Evolutionary conservation across 1,140 invertebrate species (phyloP), one percentile per base, ranked within the genome.

Genomic region (Diorhabda sublineata): DNA sequence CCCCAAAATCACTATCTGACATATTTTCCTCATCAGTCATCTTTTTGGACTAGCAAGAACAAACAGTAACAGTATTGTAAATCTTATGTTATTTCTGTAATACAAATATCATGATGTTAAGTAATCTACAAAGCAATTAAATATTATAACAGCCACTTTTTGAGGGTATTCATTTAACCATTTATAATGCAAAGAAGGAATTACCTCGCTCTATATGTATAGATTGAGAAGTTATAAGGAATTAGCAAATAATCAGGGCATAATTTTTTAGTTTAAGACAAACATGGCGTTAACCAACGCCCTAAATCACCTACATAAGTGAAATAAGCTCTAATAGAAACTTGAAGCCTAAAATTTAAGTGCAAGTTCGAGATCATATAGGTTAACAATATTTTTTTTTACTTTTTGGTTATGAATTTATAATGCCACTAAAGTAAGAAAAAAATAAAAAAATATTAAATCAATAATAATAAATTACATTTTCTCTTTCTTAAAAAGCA

Each of bases 1-100:
- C 92, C 78, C 93, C 91, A 81, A 93, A 93, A 78, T 93, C 91
- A 70, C 90, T 91, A 68, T 88, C 90, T 45, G 90, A 91, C 65
- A 88, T 87, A 68, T 89, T 87, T 78, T 88, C 87, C 65, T 87
- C 85, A 64, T 84, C 83, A 82, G 77, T 77, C 82, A 72, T 62
- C 68, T 75, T 76, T 71, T 77, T 78, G 58, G 73, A 71, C 75
- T 76, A 73, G 68, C 47, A 45, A 76, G 41, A 75, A 72, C 66
- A 73, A 67, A 43, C 9, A 62, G 58, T 71, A 69, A 69, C 56
- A 64, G 65, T 52, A 52, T 52, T 52, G 47, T 45, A 70, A 73
- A 62, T 42, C 68, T 58, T 60, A 26, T 26, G 26, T 26, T 68
- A 69, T 58, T 67, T 67, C 65, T 67, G 65, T 67, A 67, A 67